Evolutionary conservation across 2,888 invertebrate species (phyloP), one percentile per base, ranked within the genome.

Genomic region (Cinara cedri): DNA sequence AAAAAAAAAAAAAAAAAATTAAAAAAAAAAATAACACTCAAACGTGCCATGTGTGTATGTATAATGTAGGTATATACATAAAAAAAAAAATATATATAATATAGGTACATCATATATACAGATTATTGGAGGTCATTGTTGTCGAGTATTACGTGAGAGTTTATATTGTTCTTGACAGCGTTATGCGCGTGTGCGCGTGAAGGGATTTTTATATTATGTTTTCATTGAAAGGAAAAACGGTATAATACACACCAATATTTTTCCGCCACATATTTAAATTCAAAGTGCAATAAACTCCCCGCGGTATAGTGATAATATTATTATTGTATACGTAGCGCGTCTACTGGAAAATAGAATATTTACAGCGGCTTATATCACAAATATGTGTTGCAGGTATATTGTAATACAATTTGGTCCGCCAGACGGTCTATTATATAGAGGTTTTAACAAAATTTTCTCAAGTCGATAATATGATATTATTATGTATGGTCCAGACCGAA

Each of bases 201-300:
- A 74, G 74, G 74, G 74, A 74, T 63, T 4, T 34, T 63, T 21
- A 63, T 63, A 72, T 74, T 42, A 34, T 62, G 9, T 34, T 57
- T 72, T 72, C 11, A 74, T 51, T 74, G 42, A 74, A 74, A 63
- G 62, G 74, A 74, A 74, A 63, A 74, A 42, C 24, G 51, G 42
- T 42, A 44, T 63, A 63, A 34, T 34, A 34, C 19, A n/a, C 3
- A 9, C 34, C n/a, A 63, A 54, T 21, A 74, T 63, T 74, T 78
- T 68, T 57, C 49, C 26, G 34, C 57, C 16, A 68, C 42, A 78
- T 68, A 78, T 78, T 78, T 60, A 66, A 60, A 60, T 68, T 57
- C 44, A 78, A 68, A 68, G 76, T 68, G 68, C 76, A 78, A 78
- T 78, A 68, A 78, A 78, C 76, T 78, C 66, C 57, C 24, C 8